Conservation (phyloP, 2,888 invertebrate species). For the Drosophila parthenogenetica region DNA sequence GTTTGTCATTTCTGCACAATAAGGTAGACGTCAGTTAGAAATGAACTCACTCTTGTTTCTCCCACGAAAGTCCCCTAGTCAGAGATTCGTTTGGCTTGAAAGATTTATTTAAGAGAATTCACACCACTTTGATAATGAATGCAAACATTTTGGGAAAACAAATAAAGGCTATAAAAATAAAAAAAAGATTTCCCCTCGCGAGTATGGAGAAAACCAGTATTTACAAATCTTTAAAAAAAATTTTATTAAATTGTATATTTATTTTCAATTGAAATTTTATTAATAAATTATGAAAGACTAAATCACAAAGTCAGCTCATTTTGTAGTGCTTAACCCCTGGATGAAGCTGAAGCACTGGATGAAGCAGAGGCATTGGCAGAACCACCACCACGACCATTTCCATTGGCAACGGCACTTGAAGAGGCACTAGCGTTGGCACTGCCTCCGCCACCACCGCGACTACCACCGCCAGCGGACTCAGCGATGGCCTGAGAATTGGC, state of each 20-base stretch:
- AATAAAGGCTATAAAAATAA: not conserved
- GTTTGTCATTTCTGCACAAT: not conserved
- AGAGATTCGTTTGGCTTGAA: not conserved
- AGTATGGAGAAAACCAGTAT: not conserved
- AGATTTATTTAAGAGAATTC: slow-evolving; percentile 18
- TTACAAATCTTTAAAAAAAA: not conserved
- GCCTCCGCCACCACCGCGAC: slow-evolving; percentile 1
- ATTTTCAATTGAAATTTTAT: slow-evolving; percentile 21
- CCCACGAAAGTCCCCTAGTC: not conserved
- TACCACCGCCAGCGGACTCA: slow-evolving; percentile 4
- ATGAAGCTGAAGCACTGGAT: slow-evolving; percentile 4
- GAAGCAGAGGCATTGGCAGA: slow-evolving; percentile 8
- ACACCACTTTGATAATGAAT: slow-evolving; percentile 38
- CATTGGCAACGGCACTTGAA: slow-evolving; percentile 4
- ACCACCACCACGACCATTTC: not conserved
- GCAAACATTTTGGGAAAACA: too few species aligned
- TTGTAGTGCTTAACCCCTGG: not conserved
- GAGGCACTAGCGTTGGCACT: slow-evolving; percentile 15
- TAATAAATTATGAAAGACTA: slow-evolving; percentile 35
- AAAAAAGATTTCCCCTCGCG: not conserved
- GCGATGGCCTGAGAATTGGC: slow-evolving; percentile 26
- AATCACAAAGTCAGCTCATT: slow-evolving; percentile 13
- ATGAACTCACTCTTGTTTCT: slow-evolving; percentile 3
- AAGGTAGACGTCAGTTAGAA: not conserved
- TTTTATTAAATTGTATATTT: not conserved